phyloP scores from a whole-genome alignment of 2,113 vertebrate species.

The human region DNA sequence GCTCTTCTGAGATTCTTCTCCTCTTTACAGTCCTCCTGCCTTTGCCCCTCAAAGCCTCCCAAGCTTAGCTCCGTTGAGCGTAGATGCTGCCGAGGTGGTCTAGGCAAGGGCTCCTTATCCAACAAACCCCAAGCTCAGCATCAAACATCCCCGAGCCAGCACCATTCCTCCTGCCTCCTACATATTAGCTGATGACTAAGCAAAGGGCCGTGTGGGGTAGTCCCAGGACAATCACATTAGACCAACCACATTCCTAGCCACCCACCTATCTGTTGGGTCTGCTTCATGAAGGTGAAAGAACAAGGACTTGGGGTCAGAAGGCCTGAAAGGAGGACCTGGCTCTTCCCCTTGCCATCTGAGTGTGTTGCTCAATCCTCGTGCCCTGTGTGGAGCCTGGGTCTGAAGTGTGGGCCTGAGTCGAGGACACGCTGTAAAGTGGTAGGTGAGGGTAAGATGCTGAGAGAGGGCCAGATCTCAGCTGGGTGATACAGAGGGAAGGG shows the following conservation, averaged over 20 bases:
- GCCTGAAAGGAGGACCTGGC: neutral
- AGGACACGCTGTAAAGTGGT: neutral
- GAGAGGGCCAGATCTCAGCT: neutral
- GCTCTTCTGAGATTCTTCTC: neutral
- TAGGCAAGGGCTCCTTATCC: neutral
- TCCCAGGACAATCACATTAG: neutral
- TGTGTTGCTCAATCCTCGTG: neutral
- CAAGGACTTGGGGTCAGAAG: neutral
- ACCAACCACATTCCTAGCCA: neutral
- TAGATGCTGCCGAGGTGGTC: neutral
- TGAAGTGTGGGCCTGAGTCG: neutral
- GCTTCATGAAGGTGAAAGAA: neutral
- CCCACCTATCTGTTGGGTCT: neutral
- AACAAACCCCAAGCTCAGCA: neutral
- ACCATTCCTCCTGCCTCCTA: rapidly evolving
- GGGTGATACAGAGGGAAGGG: neutral
- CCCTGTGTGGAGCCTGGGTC: neutral
- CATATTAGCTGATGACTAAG: neutral
- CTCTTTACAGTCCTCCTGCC: neutral
- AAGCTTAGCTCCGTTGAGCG: neutral
- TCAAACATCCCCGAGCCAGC: neutral
- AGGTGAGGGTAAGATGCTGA: neutral
- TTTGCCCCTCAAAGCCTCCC: neutral
- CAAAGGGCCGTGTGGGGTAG: neutral
- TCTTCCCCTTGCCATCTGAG: neutral